Evolutionary conservation across 2,888 invertebrate genomes (phyloP), one percentile per base, ranked within the genome.

Genomic region (Pachymerium ferrugineum): DNA sequence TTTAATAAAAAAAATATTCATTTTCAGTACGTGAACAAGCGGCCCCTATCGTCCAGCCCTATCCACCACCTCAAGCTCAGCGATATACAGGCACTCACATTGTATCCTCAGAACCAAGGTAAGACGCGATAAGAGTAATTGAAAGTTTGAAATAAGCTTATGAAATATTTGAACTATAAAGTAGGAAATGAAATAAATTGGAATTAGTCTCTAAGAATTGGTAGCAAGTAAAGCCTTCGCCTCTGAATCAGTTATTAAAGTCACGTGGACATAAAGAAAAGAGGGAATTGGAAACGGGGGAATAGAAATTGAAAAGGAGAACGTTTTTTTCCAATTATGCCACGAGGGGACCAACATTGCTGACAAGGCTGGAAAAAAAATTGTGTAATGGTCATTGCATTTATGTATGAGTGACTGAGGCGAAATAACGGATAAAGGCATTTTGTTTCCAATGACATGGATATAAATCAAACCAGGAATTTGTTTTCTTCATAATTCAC

Each of bases 101-200:
- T 71, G 87, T 89, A 72, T 90, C 91, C 0, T 89, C 90, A 0
- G 90, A 90, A 82, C 89, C 90, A 80, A 90, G 90, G 92, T 91
- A 87, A 89, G 90, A 88, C 78, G n/a, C n/a, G n/a, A n/a, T n/a
- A n/a, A n/a, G n/a, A n/a, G n/a, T n/a, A n/a, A n/a, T n/a, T n/a
- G n/a, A n/a, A n/a, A n/a, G n/a, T n/a, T n/a, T n/a, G n/a, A n/a
- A n/a, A n/a, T n/a, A n/a, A n/a, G n/a, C n/a, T n/a, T n/a, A n/a
- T n/a, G n/a, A n/a, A n/a, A n/a, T n/a, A n/a, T n/a, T n/a, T n/a
- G n/a, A n/a, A n/a, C n/a, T n/a, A n/a, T n/a, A n/a, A n/a, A n/a
- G n/a, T n/a, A n/a, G n/a, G n/a, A n/a, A n/a, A n/a, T n/a, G n/a
- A n/a, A n/a, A n/a, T n/a, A n/a, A n/a, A n/a, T n/a, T n/a, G n/a